A percentile compares a stretch with the other conserved stretches of the same genome.
phyloP scores from a whole-genome alignment of 1,140 invertebrate genomes.

The Coelopa frigida region DNA sequence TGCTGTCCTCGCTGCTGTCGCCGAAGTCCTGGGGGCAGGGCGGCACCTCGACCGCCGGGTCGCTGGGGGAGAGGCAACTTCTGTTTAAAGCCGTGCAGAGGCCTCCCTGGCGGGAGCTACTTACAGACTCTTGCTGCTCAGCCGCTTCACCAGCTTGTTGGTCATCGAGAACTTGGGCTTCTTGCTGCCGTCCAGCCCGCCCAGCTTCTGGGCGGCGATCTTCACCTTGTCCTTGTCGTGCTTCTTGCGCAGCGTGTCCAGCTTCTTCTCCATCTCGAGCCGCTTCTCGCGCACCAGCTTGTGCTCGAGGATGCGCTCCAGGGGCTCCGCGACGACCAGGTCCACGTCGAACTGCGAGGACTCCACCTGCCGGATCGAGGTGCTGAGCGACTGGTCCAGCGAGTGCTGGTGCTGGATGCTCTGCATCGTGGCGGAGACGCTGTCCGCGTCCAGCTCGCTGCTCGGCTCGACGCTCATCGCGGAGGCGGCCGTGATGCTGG shows the following conservation, averaged over 20 bases:
- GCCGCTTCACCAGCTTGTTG: slow-evolving; percentile 66
- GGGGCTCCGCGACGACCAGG: slow-evolving; percentile 62
- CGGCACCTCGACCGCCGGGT: slow-evolving; percentile 42
- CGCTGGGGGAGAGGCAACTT: slow-evolving; percentile 38
- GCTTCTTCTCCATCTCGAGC: slow-evolving; percentile 76
- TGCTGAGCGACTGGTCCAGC: slow-evolving; percentile 29
- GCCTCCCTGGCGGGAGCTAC: slow-evolving; percentile 39
- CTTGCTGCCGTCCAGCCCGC: slow-evolving; percentile 52
- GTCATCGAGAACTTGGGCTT: slow-evolving; percentile 65
- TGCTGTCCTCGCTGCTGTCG: slow-evolving; percentile 42
- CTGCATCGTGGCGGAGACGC: slow-evolving; percentile 7
- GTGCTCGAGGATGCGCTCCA: slow-evolving; percentile 72
- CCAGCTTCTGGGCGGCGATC: slow-evolving; percentile 52
- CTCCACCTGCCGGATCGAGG: slow-evolving; percentile 35
- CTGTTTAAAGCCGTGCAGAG: slow-evolving; percentile 24
- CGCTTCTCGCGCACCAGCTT: slow-evolving; percentile 78
- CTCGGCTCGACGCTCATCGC: slow-evolving; percentile 31
- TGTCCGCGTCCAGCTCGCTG: slow-evolving; percentile 23
- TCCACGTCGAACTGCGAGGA: slow-evolving; percentile 48
- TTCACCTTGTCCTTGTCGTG: slow-evolving; percentile 72
- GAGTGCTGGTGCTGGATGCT: slow-evolving; percentile 42
- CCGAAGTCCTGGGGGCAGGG: slow-evolving; percentile 34
- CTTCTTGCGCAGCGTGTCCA: slow-evolving; percentile 76
- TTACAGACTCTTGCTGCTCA: slow-evolving; percentile 78
- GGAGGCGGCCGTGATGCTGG: slow-evolving; percentile 40